Evolutionary conservation across 2,888 invertebrate genomes (phyloP), one percentile per base, ranked within the genome.

Genomic region (Entomobrya proxima): DNA sequence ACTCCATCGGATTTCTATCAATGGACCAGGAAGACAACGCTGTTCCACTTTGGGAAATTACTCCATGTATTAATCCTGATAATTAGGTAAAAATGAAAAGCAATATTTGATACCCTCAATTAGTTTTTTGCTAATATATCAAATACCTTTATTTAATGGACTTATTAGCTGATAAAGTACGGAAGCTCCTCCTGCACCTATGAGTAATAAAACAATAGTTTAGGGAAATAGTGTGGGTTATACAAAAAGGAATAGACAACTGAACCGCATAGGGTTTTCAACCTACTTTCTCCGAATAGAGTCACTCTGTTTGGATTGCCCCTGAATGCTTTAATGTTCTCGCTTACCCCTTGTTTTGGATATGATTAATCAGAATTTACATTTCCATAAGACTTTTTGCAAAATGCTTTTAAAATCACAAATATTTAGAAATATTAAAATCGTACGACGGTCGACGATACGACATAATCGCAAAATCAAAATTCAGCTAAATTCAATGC

Each of bases 21-120:
- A 84, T 13, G 0, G 58, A 37, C 84, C 78, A 78, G 4, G 15
- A 21, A 2, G 44, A 9, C 18, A 84, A 37, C 0, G 84, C 58
- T n/a, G 78, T 58, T 2, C 84, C 84, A 27, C 84, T 84, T 58
- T 84, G 84, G 24, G 84, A 77, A 13, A 84, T 84, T 0, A 37
- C 78, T 27, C 84, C 78, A 15, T 78, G 30, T 24, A 84, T 32
- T 6, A 78, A 24, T 0, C 72, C 78, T 78, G n/a, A 15, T 55
- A n/a, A 13, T 55, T 9, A 55, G 18, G n/a, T 13, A n/a, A 18
- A 9, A 18, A 13, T n/a, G 18, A 18, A 55, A 15, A 55, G 13
- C 7, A 55, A 15, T 55, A 55, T 18, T 11, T 9, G 6, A 15
- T 18, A 7, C 11, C 7, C 18, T 11, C 7, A 18, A 15, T 40